Evolutionary conservation across 2,888 invertebrate species (phyloP), one percentile per base, ranked within the genome.

Genomic region (Lordiphosa fenestrarum): DNA sequence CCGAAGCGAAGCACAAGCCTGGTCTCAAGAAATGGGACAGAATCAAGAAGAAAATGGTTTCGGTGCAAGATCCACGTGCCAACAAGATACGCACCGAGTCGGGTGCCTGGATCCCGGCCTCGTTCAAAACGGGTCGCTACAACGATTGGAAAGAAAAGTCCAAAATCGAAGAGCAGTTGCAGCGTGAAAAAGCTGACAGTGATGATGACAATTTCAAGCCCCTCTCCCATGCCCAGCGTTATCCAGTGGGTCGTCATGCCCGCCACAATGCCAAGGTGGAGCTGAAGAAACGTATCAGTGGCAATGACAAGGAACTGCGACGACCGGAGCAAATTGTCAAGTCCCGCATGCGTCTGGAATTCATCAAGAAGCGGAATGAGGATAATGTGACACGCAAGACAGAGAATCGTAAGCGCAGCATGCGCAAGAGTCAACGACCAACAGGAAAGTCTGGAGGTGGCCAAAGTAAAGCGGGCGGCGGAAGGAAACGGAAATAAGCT

Each of bases 51-150:
- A 98, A 96, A 91, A 98, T 97, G 94, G 94, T 99, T 33, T 92
- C 93, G 23, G 91, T 88, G 3, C 85, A 88, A 59, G 88, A 87
- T 85, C 88, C 87, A 3, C 93, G 93, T 71, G 89, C 90, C 19
- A 94, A 94, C 53, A 96, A 95, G 90, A 98, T 99, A 69, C 94
- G 94, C 78, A 98, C 98, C 0, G 99, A 99, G 90, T 97, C 97
- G 62, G 99, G 98, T 13, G 94, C 93, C 0, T 96, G 96, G 93
- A 97, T 99, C 75, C 95, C 98, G 0, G 96, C 98, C 0, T 94
- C 96, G 0, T 99, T 96, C 90, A 98, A 98, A 90, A 95, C 96
- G 61, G 95, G 98, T 50, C 92, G 95, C 23, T 98, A 97, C 90
- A 92, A 93, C 63, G 93, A 94, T 53, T 98, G 98, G 98, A 93